A percentile compares a stretch with the other conserved stretches of the same genome.
Evolutionary conservation across 2,113 vertebrate species (phyloP).

Genomic region (Pheucticus melanocephalus): DNA sequence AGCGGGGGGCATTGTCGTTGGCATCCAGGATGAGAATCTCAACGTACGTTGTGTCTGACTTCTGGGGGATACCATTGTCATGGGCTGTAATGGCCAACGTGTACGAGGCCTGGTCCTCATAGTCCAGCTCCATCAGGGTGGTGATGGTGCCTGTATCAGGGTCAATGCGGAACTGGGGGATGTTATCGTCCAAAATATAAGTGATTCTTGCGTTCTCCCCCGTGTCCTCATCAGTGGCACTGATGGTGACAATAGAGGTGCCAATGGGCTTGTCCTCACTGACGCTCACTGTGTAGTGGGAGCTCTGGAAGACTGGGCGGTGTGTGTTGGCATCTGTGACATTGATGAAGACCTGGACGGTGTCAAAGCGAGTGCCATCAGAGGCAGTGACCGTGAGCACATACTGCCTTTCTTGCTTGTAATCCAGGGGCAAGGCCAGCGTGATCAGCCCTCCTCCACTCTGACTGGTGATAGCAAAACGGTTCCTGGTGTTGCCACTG

Average conservation of each 20-base stretch:
- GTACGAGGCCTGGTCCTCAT: slow-evolving; percentile 92
- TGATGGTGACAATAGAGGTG: slow-evolving; percentile 86
- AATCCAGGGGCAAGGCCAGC: slow-evolving; percentile 91
- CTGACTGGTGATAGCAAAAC: slow-evolving; percentile 95
- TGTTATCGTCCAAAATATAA: slow-evolving; percentile 89
- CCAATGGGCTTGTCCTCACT: slow-evolving; percentile 87
- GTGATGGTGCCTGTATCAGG: slow-evolving; percentile 88
- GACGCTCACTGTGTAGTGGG: slow-evolving; percentile 87
- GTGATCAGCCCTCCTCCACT: slow-evolving; percentile 93
- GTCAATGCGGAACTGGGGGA: slow-evolving; percentile 92
- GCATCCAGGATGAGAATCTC: slow-evolving; percentile 92
- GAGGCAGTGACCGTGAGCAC: slow-evolving; percentile 91
- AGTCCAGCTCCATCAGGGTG: slow-evolving; percentile 90
- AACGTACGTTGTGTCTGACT: slow-evolving; percentile 91
- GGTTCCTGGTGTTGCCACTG: slow-evolving; percentile 94
- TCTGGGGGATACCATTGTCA: slow-evolving; percentile 95
- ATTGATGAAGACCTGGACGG: slow-evolving; percentile 91
- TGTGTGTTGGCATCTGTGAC: slow-evolving; percentile 97
- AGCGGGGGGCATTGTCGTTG: slow-evolving; percentile 89
- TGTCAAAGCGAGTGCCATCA: slow-evolving; percentile 89
- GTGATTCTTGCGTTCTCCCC: slow-evolving; percentile 95
- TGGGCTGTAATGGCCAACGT: slow-evolving; percentile 89
- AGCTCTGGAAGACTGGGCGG: slow-evolving; percentile 91
- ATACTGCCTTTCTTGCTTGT: slow-evolving; percentile 95
- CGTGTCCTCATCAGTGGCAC: slow-evolving; percentile 91